Percentiles rank a stretch among this genome's conserved stretches.
phyloP scores from a whole-genome alignment of 2,797 vertebrate species.

The Otus scops region DNA sequence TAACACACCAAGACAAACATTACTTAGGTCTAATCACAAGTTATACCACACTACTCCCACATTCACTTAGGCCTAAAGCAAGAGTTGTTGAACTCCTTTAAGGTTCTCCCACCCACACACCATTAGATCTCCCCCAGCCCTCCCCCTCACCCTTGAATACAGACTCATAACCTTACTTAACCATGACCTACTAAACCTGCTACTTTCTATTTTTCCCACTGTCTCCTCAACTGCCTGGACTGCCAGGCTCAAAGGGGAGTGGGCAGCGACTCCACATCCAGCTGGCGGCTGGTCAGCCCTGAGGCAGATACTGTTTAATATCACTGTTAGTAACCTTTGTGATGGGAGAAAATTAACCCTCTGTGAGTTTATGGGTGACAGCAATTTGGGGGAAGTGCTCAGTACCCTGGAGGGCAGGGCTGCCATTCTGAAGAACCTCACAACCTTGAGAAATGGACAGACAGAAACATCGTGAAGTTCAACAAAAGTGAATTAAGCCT shows the following conservation, averaged over 20 bases:
- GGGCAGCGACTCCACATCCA: background rate
- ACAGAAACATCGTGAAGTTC: background rate
- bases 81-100: constrained; percentile 46
- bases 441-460: background rate
- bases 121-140: background rate
- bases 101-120: background rate
- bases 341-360: background rate
- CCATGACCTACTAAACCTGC: constrained; percentile 1
- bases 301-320: background rate
- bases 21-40: constrained; percentile 70
- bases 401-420: background rate
- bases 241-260: background rate
- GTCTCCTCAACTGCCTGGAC: background rate
- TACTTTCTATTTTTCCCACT: background rate
- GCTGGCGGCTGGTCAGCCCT: background rate
- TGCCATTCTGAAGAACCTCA: background rate
- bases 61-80: constrained; percentile 49
- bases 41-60: constrained; percentile 70
- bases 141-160: background rate
- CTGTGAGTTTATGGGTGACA: background rate
- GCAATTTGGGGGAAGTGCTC: background rate
- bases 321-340: background rate
- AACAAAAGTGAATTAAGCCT: background rate
- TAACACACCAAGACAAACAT: constrained; percentile 62
- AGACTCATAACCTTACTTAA: constrained; percentile 15